Base-by-base conservation (phyloP, 1,140 invertebrate species). In the Meloidogyne exigua region DNA sequence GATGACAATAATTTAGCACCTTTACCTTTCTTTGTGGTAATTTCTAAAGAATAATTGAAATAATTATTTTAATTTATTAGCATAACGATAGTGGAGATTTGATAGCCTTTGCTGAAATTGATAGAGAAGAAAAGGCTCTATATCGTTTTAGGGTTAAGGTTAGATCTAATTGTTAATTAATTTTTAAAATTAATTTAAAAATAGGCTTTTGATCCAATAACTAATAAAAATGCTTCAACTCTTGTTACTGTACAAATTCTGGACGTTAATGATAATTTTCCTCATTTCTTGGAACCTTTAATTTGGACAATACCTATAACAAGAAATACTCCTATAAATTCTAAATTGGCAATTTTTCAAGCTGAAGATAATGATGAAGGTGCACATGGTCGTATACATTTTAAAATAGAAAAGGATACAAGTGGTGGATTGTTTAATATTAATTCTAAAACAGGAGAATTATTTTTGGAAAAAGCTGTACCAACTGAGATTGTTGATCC, bases 191-290 rank as follows among this genome's bases (percentile, higher is more conserved):
- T 9, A 39, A 9, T 39, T 39, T 39, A 39, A 39, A 32, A 32
- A 23, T 26, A 67, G 25, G 44, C 75, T 25, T 78, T 76, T 18
- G 69, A 67, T 9, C 26, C 70, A 2, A 44, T 25, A 11, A 21
- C 12, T 18, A 25, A 32, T 62, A 62, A 39, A 26, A 73, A 64
- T 12, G 66, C 77, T 44, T 66, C 70, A 36, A 79, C 78, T 9
- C 39, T 57, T 1, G 70, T 86, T 15, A 80, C 81, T 9, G 79
- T 86, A 0, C 81, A 76, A 28, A 84, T 86, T 76, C 68, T 87
- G 0, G 84, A 86, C 62, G 85, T 86, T 11, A 86, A 86, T 76
- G 84, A 86, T 83, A 86, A 86, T 64, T 83, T 80, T 68, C 84
- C 84, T 9, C 21, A 57, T 9, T 87, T 86, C 67, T 18, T 79